Conservation (phyloP, 2,797 vertebrate species). For the Crypturellus tataupa region DNA sequence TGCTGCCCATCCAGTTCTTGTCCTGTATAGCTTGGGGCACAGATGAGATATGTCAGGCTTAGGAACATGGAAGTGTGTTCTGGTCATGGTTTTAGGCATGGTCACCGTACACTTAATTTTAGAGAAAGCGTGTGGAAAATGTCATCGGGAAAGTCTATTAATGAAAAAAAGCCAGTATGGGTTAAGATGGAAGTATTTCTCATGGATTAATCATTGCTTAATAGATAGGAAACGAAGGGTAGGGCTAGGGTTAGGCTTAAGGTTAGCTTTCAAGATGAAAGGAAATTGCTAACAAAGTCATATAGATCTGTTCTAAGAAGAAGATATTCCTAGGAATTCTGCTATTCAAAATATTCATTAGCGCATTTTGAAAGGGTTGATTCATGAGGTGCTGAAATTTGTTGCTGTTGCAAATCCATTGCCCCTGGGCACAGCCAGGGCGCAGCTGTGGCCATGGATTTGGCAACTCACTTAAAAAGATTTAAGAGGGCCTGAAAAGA, state of each 20-base stretch:
- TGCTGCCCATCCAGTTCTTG: not conserved
- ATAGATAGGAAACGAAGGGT: conserved; percentile 35
- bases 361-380: not conserved
- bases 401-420: not conserved
- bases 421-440: not conserved
- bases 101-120: not conserved
- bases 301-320: not conserved
- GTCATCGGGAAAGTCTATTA: not conserved
- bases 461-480: not conserved
- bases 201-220: conserved; percentile 65
- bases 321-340: not conserved
- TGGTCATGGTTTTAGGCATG: not conserved
- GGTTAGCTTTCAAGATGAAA: not conserved
- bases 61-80: not conserved
- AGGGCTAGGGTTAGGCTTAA: conserved; percentile 11
- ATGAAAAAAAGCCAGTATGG: not conserved
- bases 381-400: not conserved
- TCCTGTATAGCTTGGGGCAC: not conserved
- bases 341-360: not conserved
- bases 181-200: conserved; percentile 34
- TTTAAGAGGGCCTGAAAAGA: not conserved
- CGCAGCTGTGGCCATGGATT: not conserved
- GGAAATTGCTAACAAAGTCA: not conserved
- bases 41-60: not conserved
- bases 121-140: not conserved